Base-by-base conservation (phyloP, 2,888 invertebrate species). In the Pollenia angustigena region DNA sequence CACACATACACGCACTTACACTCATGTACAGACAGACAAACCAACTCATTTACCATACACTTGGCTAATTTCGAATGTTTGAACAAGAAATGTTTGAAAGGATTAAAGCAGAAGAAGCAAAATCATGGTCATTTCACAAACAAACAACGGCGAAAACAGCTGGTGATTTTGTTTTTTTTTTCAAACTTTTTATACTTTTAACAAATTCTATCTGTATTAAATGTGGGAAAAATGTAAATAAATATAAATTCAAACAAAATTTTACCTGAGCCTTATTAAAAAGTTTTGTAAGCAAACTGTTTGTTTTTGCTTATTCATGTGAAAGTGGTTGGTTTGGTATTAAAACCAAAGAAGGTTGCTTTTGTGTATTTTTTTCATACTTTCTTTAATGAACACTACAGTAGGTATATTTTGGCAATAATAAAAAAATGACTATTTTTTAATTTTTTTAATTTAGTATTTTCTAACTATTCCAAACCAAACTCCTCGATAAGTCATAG, bases 1-100 rank as follows among this genome's bases (percentile, higher is more conserved):
- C 32, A 9, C 12, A 14, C 54, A 42, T 14, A 69, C 8, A 48
- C 16, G 48, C 12, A 11, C 2, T 42, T 18, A 46, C 14, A 56
- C 46, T 58, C 6, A 6, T 32, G 32, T 2, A 14, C 54, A 42
- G 10, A 69, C 10, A 48, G 12, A 56, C 12, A 14, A 1, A 50
- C 40, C 32, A 9, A 48, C 46, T 58, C 42, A 74, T 62, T 52
- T 76, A 62, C 10, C 52, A 64, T 50, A 79, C 62, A 68, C 80
- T 84, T 74, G 80, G 84, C 81, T 87, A 88, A 88, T 88, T 88
- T 87, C 44, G 32, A 66, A 75, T 80, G 42, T 72, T 81, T 75
- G 81, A 58, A 18, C 58, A 76, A 72, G 50, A 85, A 79, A 48
- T 32, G 32, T 75, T 68, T 48, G n/a, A 81, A 81, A 85, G 18